Conservation (phyloP, 2,888 invertebrate species). For the Epinotia brunnichana region DNA sequence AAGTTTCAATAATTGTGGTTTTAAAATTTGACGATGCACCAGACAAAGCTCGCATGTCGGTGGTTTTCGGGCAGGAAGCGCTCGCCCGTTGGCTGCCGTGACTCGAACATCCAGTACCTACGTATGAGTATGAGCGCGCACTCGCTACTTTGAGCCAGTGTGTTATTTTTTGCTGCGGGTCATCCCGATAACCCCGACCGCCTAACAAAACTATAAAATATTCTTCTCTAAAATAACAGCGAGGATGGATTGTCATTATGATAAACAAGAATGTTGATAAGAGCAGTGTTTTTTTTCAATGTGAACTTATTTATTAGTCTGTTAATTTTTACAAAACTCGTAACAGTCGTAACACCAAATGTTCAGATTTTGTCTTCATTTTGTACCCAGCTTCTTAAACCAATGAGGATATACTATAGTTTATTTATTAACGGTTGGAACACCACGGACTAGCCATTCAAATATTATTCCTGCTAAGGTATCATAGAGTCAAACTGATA, state of each 20-base stretch:
- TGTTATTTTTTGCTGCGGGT: constrained; percentile 39
- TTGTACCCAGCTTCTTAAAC: not conserved
- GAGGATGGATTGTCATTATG: constrained; percentile 57
- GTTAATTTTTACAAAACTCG: not conserved
- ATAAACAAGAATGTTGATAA: constrained; percentile 61
- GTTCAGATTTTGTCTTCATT: not conserved
- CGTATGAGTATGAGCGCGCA: not conserved
- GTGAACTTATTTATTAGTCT: constrained; percentile 20
- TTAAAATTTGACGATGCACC: constrained; percentile 14
- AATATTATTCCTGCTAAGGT: too few relatives aligned
- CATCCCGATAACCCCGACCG: constrained; percentile 59
- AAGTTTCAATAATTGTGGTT: constrained; percentile 3
- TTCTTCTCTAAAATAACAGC: constrained; percentile 46
- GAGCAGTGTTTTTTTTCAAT: constrained; percentile 45
- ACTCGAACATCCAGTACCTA: not conserved
- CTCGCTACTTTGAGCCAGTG: constrained; percentile 24
- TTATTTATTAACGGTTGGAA: too few relatives aligned
- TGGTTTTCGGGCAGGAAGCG: constrained; percentile 32
- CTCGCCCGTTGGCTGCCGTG: constrained; percentile 42
- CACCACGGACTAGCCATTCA: too few relatives aligned
- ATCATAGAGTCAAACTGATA: too few relatives aligned
- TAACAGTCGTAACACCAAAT: not conserved
- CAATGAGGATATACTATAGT: not conserved
- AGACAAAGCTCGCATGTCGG: constrained; percentile 23
- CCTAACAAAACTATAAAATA: constrained; percentile 51